Base-by-base conservation (phyloP, 2,113 vertebrate species). In the Sinocyclocheilus anshuiensis region DNA sequence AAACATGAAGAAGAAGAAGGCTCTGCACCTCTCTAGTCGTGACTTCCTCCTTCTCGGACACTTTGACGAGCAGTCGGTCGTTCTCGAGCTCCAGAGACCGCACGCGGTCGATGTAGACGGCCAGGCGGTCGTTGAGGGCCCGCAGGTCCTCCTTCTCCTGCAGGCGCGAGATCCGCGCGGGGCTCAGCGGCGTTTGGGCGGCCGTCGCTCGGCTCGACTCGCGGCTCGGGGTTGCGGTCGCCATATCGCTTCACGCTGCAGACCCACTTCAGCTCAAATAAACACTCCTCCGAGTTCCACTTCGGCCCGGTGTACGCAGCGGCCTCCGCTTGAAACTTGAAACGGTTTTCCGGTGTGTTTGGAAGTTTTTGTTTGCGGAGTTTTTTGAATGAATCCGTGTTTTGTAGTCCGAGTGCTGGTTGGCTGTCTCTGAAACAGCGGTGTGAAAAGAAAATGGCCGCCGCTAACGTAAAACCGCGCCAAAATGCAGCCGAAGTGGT, bases 141-240 rank as follows among this genome's bases (percentile, higher is more conserved):
- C 95, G 95, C 90, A 99, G 90, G n/a, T 99, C 97, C 88, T 98
- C 96, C 86, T 99, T 99, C 93, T 99, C 98, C 89, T 99, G 97
- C 87, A 98, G 86, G 67, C 98, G 97, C 22, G 97, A 96, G 90
- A 99, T 96, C 53, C 98, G 95, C 42, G 97, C 96, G 13, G 97
- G 98, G 4, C 97, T 98, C 1, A 99, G 95, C 82, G 97, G 97
- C 13, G 97, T 97, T 53, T 94, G 93, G 50, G 94, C 88, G 88
- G 90, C 91, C 90, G 91, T 77, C 77, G 92, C 16, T 77, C 92
- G 95, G 93, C 94, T 91, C 89, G 91, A 81, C 82, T 91, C 20
- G 75, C 92, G 95, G 93, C 94, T 96, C 59, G 96, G 94, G 86
- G 97, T 94, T 86, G 91, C 94, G 87, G 97, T 96, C 92, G 96